These are phyloP conservation scores for Lithophane ornitopus DNA, from an alignment of 2,888 invertebrate species.

Conservation along the genomic window DNA sequence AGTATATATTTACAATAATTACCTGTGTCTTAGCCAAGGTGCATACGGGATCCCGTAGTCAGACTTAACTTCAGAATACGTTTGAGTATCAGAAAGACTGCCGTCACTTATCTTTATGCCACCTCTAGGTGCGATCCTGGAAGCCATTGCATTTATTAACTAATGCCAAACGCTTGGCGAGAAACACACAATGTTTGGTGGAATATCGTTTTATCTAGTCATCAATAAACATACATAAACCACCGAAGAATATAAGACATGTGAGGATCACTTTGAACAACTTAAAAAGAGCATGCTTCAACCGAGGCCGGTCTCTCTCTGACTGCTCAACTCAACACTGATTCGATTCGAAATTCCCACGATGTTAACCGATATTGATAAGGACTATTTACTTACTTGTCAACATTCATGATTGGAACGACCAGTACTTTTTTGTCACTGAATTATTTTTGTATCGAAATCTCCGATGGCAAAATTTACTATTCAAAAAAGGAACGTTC, in stretches of 20 bases:
- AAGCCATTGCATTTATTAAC: slow-evolving; percentile 64
- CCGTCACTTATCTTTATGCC: slow-evolving; percentile 93
- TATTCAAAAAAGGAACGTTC: slow-evolving; percentile 25
- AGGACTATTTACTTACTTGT: slow-evolving; percentile 68
- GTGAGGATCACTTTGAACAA: slow-evolving; percentile 7
- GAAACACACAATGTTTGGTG: slow-evolving; percentile 2
- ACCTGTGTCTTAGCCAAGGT: slow-evolving; percentile 96
- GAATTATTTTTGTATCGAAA: not conserved
- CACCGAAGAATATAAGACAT: slow-evolving; percentile 7
- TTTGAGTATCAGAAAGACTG: slow-evolving; percentile 96
- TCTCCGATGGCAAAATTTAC: not conserved
- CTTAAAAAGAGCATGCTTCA: slow-evolving; percentile 15
- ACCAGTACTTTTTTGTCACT: slow-evolving; percentile 13
- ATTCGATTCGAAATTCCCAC: slow-evolving; percentile 69
- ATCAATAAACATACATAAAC: not conserved
- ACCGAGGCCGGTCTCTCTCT: not conserved
- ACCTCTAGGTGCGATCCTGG: slow-evolving; percentile 87
- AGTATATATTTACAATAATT: slow-evolving; percentile 65
- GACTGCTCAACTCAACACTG: slow-evolving; percentile 33
- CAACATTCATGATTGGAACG: slow-evolving; percentile 56
- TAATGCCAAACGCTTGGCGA: slow-evolving; percentile 22
- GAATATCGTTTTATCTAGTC: not conserved
- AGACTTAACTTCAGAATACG: slow-evolving; percentile 93
- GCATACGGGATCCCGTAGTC: slow-evolving; percentile 96
- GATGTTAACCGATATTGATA: slow-evolving; percentile 66